These are phyloP conservation scores for Cotesia typhae DNA, from an alignment of 1,140 invertebrate genomes.

Conservation along the genomic window DNA sequence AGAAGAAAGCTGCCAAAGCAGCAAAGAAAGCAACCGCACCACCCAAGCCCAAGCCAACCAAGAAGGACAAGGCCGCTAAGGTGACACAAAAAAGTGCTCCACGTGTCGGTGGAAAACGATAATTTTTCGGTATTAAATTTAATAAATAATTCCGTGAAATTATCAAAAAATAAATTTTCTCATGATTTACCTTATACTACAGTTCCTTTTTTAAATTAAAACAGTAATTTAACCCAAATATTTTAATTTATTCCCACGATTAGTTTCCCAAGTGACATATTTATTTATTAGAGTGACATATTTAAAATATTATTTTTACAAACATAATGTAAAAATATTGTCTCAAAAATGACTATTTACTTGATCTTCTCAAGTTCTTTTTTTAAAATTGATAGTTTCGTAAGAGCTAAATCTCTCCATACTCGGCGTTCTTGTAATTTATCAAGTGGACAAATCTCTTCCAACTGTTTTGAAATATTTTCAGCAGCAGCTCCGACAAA, in stretches of 20 bases:
- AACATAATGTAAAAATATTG: too few relatives aligned
- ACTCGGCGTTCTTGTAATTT: constrained; percentile 76
- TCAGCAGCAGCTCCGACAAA: constrained; percentile 74
- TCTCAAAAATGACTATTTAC: background rate
- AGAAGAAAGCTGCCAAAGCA: constrained; percentile 85
- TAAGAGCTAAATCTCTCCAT: constrained; percentile 87
- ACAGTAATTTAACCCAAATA: too few relatives aligned
- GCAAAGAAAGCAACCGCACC: constrained; percentile 83
- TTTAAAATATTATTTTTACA: too few relatives aligned
- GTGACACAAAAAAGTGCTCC: constrained; percentile 84
- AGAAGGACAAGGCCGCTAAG: constrained; percentile 83
- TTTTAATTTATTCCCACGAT: too few relatives aligned
- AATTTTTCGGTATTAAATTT: constrained; percentile 66
- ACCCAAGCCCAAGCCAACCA: constrained; percentile 78
- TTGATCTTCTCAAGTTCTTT: constrained; percentile 67
- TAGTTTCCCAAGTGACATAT: too few relatives aligned
- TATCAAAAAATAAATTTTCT: background rate
- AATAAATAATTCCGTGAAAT: constrained; percentile 41
- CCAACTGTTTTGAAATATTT: constrained; percentile 75
- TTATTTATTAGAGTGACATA: too few relatives aligned
- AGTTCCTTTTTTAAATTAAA: constrained; percentile 6
- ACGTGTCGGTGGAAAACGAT: constrained; percentile 94
- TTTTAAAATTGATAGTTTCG: constrained; percentile 83
- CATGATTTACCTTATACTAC: background rate
- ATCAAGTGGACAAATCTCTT: constrained; percentile 77